These are phyloP conservation scores for Synanthedon vespiformis DNA, from an alignment of 2,888 invertebrate species.

Conservation along the genomic window DNA sequence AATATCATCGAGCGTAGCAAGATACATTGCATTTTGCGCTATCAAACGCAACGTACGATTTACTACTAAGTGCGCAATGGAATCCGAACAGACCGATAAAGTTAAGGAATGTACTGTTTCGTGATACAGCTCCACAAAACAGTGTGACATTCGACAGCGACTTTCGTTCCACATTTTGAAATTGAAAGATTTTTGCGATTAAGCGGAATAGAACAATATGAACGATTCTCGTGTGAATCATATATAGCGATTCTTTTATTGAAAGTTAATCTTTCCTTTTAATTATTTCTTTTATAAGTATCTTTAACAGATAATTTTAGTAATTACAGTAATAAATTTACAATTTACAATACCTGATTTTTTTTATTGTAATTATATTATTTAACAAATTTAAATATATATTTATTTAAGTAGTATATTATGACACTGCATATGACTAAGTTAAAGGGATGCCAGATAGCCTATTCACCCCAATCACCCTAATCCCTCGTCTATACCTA, in stretches of 20 bases:
- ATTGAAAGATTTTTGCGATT: constrained; percentile 29
- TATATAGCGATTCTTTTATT: constrained; percentile 4
- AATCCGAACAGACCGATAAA: constrained; percentile 11
- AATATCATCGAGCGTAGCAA: background rate
- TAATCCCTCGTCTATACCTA: too few relatives aligned
- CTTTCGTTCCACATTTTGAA: constrained; percentile 33
- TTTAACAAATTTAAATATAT: too few relatives aligned
- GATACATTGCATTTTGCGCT: background rate
- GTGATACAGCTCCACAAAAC: constrained; percentile 13
- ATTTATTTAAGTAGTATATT: too few relatives aligned
- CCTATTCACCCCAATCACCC: too few relatives aligned
- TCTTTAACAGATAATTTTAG: too few relatives aligned
- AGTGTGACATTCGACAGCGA: constrained; percentile 21
- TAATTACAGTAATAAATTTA: too few relatives aligned
- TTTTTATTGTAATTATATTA: too few relatives aligned
- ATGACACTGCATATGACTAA: too few relatives aligned
- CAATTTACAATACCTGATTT: too few relatives aligned
- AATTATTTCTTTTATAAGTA: too few relatives aligned
- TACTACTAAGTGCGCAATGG: constrained; percentile 9
- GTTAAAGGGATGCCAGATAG: too few relatives aligned
- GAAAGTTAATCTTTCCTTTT: constrained; percentile 2
- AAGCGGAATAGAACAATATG: constrained; percentile 17
- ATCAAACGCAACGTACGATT: background rate
- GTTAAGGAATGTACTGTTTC: constrained; percentile 4
- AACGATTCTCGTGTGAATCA: constrained; percentile 18